These are phyloP conservation scores for Himalopsyche kuldschensis DNA, from an alignment of 2,888 invertebrate genomes.

Conservation along the genomic window DNA sequence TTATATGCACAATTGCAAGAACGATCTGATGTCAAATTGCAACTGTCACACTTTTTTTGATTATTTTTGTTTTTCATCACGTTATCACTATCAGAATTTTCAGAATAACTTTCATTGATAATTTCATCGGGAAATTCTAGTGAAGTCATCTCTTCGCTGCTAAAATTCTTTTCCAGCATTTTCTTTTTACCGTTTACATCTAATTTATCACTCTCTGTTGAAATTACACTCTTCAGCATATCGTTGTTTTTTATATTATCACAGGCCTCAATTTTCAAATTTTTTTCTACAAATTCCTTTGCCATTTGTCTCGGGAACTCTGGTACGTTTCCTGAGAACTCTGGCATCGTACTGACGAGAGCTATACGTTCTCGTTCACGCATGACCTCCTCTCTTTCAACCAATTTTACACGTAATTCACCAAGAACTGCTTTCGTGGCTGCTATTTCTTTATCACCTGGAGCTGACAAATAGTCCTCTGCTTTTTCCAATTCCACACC, in stretches of 20 bases:
- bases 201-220: background rate
- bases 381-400: slow-evolving; percentile 56
- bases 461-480: slow-evolving; percentile 49
- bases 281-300: background rate
- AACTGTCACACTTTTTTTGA: background rate
- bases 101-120: too few relatives aligned
- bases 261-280: background rate
- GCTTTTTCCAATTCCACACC: slow-evolving; percentile 33
- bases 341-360: slow-evolving; percentile 55
- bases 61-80: background rate
- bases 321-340: slow-evolving; percentile 48
- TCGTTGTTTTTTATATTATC: background rate
- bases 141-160: too few relatives aligned
- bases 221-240: background rate
- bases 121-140: too few relatives aligned
- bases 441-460: slow-evolving; percentile 52
- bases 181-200: background rate
- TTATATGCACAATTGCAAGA: background rate
- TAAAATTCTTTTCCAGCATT: too few relatives aligned
- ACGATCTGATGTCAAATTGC: background rate
- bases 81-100: background rate
- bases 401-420: slow-evolving; percentile 53
- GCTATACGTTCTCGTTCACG: slow-evolving; percentile 56
- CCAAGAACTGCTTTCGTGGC: slow-evolving; percentile 50
- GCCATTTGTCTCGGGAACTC: slow-evolving; percentile 55